These are phyloP conservation scores for Bradysia coprophila DNA, from an alignment of 1,140 invertebrate genomes.

Conservation along the genomic window DNA sequence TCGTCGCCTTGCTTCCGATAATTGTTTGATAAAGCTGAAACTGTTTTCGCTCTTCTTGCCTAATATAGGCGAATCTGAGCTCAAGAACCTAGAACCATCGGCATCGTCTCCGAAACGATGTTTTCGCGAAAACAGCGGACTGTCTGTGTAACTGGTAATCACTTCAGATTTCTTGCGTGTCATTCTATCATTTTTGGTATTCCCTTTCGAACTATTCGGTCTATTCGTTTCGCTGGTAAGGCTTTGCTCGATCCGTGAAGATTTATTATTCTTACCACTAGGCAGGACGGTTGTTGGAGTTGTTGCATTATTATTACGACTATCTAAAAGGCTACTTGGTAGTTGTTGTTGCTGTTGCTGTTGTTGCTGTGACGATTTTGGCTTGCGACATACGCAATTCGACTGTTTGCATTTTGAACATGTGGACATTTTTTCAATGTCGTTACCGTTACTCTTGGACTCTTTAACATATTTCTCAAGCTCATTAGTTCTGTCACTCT, in stretches of 20 bases:
- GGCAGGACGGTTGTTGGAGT: slow-evolving; percentile 18
- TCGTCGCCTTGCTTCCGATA: slow-evolving; percentile 17
- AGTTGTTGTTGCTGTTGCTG: neutral
- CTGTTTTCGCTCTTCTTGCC: slow-evolving; percentile 14
- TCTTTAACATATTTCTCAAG: neutral
- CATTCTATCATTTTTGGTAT: slow-evolving; percentile 1
- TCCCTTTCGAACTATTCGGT: neutral
- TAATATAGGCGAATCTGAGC: slow-evolving; percentile 14
- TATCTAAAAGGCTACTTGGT: neutral
- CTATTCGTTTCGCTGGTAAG: neutral
- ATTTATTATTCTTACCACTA: slow-evolving; percentile 10
- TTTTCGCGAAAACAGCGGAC: slow-evolving; percentile 22
- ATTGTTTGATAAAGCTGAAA: slow-evolving; percentile 20
- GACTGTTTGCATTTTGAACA: neutral
- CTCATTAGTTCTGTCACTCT: neutral
- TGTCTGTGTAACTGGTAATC: slow-evolving; percentile 23
- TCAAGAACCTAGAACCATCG: slow-evolving; percentile 2
- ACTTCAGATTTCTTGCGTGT: slow-evolving; percentile 17
- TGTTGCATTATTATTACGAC: slow-evolving; percentile 3
- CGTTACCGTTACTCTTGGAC: neutral
- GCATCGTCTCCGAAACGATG: slow-evolving; percentile 18
- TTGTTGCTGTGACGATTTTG: slow-evolving; percentile 7
- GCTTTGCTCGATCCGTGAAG: neutral
- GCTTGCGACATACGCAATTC: neutral
- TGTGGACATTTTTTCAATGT: neutral